A percentile compares a stretch with the other conserved stretches of the same genome.
These are phyloP conservation scores for Eurypyga helias DNA, from an alignment of 2,113 vertebrate species.

Conservation along the genomic window DNA sequence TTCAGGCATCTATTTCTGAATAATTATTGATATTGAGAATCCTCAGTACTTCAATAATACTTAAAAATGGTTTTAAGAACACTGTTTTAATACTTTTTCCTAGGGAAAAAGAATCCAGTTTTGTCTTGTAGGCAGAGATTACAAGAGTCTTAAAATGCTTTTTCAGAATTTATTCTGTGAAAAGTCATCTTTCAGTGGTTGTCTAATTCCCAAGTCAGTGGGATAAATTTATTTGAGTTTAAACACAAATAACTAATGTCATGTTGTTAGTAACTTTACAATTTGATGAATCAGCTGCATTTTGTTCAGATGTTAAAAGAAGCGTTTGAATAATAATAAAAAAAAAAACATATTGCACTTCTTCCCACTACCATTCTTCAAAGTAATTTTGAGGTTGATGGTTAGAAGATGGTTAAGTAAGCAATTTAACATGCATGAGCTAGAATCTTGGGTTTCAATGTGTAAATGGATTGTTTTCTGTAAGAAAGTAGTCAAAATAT, in stretches of 20 bases:
- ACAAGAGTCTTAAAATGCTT: neutral
- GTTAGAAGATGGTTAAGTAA: neutral
- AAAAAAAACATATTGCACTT: neutral
- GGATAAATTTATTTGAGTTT: neutral
- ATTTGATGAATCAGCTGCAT: neutral
- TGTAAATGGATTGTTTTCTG: neutral
- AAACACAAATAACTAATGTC: neutral
- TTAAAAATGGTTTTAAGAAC: neutral
- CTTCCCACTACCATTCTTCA: neutral
- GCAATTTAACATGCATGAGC: neutral
- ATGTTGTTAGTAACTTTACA: neutral
- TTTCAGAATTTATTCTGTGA: neutral
- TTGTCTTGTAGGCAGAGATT: neutral
- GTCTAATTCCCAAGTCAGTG: neutral
- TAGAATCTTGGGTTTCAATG: neutral
- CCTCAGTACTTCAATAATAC: neutral
- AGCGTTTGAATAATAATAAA: neutral
- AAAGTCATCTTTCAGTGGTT: neutral
- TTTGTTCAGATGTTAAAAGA: neutral
- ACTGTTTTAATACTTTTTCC: neutral
- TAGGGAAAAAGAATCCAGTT: neutral
- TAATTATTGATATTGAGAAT: neutral
- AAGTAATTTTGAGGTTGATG: neutral
- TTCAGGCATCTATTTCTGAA: neutral
- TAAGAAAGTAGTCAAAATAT: neutral